Evolutionary conservation across 1,140 invertebrate species (phyloP), one percentile per base, ranked within the genome.

Genomic region (Meteorus sp.): DNA sequence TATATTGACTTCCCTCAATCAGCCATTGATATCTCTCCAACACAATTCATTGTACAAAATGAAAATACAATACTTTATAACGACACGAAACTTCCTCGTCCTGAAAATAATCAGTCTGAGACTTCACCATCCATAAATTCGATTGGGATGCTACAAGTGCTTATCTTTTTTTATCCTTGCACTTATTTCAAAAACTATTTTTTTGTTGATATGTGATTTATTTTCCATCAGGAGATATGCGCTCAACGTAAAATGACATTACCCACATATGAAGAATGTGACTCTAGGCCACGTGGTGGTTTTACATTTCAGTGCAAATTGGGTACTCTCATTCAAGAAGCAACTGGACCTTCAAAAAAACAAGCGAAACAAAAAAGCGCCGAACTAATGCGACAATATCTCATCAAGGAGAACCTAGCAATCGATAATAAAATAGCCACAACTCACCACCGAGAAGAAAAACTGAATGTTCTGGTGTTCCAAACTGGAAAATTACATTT

Each of bases 281-380:
- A 4, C 19, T 23, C 2, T 48, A 1, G 17, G 1, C 29, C 3
- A 7, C 17, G 17, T 35, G 37, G 44, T 0, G 9, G 23, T 9
- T 56, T 56, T 13, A 56, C 17, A 11, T n/a, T 45, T 17, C 19
- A 27, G 20, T 56, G 54, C 7, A 37, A 3, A 25, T 31, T 56
- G 1, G 29, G 31, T 2, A 23, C 11, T 56, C 9, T 11, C 5
- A 37, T 0, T 7, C 27, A 29, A 29, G 13, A 17, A 3, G 6
- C 0, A 22, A 23, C 19, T 4, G 43, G 15, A 2, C 15, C 5
- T 2, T 47, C 43, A 3, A 56, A 56, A 47, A 56, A 56, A 44
- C 41, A 47, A 15, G 54, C 54, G 1, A 56, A 56, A 31, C 29
- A 56, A 11, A 13, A 13, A 11, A 15, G 25, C 27, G 54, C 54